Base-by-base conservation (phyloP, 1,140 invertebrate species). In the Zophobas atratus region DNA sequence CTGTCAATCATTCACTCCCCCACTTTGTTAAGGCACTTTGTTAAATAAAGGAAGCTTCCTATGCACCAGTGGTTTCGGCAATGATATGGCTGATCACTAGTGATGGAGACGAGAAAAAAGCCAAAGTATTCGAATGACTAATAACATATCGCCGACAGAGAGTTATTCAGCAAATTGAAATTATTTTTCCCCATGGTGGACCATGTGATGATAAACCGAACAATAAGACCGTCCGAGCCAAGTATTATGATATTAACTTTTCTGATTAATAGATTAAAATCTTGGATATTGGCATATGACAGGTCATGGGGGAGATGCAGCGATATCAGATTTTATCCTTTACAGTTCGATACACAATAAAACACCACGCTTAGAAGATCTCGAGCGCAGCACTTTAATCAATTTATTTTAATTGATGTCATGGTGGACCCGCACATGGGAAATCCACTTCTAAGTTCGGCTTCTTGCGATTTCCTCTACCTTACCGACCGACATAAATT, bases 241-340 rank as follows among this genome's bases (percentile, higher is more conserved):
- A 55, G 63, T 60, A 80, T 80, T 80, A 80, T 80, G 78, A 80
- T 80, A 80, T 80, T 80, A 80, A 80, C 78, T 80, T 80, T 80
- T 80, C 78, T 80, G 78, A 80, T 80, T 80, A 80, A 80, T 80
- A 80, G 78, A 80, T 79, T 77, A 74, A 56, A 76, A 80, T 80
- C 78, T 77, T 80, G 33, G 75, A 80, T 80, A 80, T 80, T 80
- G 78, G 78, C 78, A 75, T 80, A 80, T 80, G 78, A 80, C 78
- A 80, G 76, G 75, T 67, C 39, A 67, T 67, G 60, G 60, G 60
- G 60, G 60, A 67, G 60, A 67, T 67, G 60, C 39, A 38, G 32
- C 60, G 60, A 41, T 67, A 67, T 41, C 60, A 67, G 60, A 38
- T 67, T 63, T 67, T 67, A 67, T 67, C 60, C 60, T 67, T 43